Evolutionary conservation across 2,113 vertebrate genomes (phyloP), one percentile per base, ranked within the genome.

Genomic region (Polypterus senegalus): DNA sequence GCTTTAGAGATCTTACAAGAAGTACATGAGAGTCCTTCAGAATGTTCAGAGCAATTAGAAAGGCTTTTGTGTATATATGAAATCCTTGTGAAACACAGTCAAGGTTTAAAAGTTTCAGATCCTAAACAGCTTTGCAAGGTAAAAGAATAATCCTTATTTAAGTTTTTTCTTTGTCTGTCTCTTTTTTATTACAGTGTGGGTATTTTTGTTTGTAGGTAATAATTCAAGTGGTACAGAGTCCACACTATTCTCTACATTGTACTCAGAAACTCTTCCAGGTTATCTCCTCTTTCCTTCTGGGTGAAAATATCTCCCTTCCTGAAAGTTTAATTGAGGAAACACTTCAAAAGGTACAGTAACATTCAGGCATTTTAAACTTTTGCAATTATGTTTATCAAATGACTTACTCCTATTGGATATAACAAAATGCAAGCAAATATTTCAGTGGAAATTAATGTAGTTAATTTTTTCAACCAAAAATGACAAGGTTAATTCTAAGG

Each of bases 121-220:
- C 88, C 95, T 1, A 78, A 87, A 67, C 71, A 72, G 0, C 75
- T 94, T 46, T 94, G 88, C 76, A 79, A 79, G 87, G 96, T 97
- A 73, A 56, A 77, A 65, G 9, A 3, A 49, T 4, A 46, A 6
- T n/a, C 58, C 46, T 48, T 8, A 47, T 56, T 7, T 9, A 1
- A 5, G 4, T 47, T 43, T 46, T 47, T 44, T n/a, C 47, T 61
- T 4, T 56, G 9, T 46, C 6, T 46, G 47, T 51, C 7, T 49
- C n/a, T 7, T 3, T n/a, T 43, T 46, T 9, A 45, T 27, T 46
- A 3, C n/a, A 9, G 4, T 59, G 4, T 49, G 47, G 8, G 5
- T 54, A 7, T 68, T 61, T 49, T 53, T 60, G 48, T 73, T 76
- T 68, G 27, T 75, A 99, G 96, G 78, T 74, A 7, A 75, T 91